Evolutionary conservation across 2,113 vertebrate species (phyloP), one percentile per base, ranked within the genome.

Genomic region (Labeo rohita): DNA sequence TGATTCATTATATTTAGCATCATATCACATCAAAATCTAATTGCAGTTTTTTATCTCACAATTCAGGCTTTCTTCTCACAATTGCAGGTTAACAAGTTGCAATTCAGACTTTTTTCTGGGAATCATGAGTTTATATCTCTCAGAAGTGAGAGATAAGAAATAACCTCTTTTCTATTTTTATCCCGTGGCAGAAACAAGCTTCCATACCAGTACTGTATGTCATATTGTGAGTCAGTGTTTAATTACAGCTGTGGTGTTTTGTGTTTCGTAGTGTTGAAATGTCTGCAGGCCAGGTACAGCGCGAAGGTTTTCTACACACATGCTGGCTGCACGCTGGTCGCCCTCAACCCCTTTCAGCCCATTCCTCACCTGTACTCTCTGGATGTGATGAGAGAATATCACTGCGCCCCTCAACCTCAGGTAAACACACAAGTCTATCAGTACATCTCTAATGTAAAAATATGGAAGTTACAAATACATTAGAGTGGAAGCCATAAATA

Each of bases 261-360:
- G 23, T 84, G 65, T 74, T 23, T 3, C 23, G 18, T 89, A 99
- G 98, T 99, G 88, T 89, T 99, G 93, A 98, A 95, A 93, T 99
- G 98, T 89, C 95, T 99, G 86, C 97, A 99, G 93, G 96, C 96
- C 91, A 97, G 98, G 91, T 98, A 99, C 47, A 87, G 77, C 0
- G 90, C 86, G 0, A 93, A 94, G 73, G 91, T 95, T 54, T 99
- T 99, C 92, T 99, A 99, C 76, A 98, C 98, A 72, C 96, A 97
- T 77, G 98, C 98, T 83, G 98, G 98, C 90, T 99, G 98, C 92
- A 98, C 97, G 47, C 92, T 99, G 86, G 97, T 99, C 91, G 98
- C 97, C 85, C 93, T 99, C 56, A 99, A 99, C 91, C 98, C 98
- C 18, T 99, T 99, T 92, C 96, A 95, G 89, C 95, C 95, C 0